Evolutionary conservation across 2,888 invertebrate species (phyloP).

Genomic region (Diarsia rubi): DNA sequence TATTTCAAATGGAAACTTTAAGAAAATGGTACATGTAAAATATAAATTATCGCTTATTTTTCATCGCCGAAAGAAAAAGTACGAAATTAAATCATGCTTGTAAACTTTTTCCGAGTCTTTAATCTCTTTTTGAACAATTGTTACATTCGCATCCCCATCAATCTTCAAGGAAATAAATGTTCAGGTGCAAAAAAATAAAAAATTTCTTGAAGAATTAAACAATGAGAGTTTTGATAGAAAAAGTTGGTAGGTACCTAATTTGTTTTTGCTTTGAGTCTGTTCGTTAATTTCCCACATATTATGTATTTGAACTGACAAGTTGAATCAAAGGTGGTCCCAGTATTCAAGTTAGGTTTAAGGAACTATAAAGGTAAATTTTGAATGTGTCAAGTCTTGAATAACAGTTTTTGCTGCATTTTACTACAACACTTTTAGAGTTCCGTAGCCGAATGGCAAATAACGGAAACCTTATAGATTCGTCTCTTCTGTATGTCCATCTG

Average conservation of each 20-base stretch:
- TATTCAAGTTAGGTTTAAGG: constrained; percentile 4
- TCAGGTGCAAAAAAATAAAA: constrained; percentile 68
- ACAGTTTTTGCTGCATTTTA: background rate
- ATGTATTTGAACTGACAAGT: constrained; percentile 13
- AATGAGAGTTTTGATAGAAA: constrained; percentile 55
- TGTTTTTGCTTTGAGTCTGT: background rate
- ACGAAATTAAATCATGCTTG: constrained; percentile 32
- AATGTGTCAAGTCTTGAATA: background rate
- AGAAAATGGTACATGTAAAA: constrained; percentile 9
- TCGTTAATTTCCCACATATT: constrained; percentile 18
- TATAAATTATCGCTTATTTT: constrained; percentile 20
- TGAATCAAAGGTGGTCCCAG: background rate
- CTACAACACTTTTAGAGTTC: background rate
- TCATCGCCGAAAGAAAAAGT: background rate
- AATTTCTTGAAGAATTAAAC: constrained; percentile 64
- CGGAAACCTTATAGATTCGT: no score
- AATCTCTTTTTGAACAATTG: constrained; percentile 55
- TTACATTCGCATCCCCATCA: constrained; percentile 59
- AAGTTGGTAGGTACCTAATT: constrained; percentile 66
- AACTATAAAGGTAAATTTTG: background rate
- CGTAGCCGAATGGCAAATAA: no score
- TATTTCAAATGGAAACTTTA: background rate
- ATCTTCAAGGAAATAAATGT: constrained; percentile 55
- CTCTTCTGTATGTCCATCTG: no score
- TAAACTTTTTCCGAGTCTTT: constrained; percentile 35